Evolutionary conservation across 2,888 invertebrate species (phyloP).

Genomic region (Heteromyza rotundicornis): DNA sequence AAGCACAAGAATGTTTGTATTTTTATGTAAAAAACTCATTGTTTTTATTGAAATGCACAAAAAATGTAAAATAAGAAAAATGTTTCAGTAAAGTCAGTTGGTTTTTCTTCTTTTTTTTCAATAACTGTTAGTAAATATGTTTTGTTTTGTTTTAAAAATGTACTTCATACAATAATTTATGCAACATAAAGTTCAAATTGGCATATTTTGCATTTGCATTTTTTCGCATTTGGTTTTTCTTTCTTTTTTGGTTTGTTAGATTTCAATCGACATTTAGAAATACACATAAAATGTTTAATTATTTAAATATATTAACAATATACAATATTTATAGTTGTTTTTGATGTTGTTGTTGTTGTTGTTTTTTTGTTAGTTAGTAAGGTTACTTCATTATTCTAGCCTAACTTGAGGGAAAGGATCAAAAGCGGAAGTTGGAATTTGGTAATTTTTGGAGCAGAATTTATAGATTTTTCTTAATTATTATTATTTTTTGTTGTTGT

Average conservation of each 20-base stretch:
- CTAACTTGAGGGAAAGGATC: conserved; percentile 33
- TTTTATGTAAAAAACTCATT: conserved; percentile 30
- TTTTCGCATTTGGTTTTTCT: conserved; percentile 6
- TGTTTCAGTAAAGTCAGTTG: conserved; percentile 5
- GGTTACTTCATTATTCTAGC: conserved; percentile 52
- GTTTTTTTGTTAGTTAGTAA: not conserved
- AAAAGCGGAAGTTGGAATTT: conserved; percentile 19
- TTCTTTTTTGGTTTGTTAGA: conserved; percentile 2
- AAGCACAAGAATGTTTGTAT: conserved; percentile 26
- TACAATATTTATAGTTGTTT: conserved; percentile 22
- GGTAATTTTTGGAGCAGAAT: not conserved
- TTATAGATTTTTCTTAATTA: too few relatives aligned
- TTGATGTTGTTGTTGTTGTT: conserved; percentile 8
- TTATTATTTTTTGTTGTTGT: too few relatives aligned
- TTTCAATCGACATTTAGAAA: conserved; percentile 28
- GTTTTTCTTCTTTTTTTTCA: not conserved
- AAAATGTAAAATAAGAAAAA: conserved; percentile 6
- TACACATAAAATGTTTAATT: conserved; percentile 21
- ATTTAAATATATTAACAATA: conserved; percentile 20
- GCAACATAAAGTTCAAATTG: not conserved
- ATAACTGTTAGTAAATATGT: conserved; percentile 9
- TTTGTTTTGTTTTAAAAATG: not conserved
- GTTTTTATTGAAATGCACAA: conserved; percentile 28
- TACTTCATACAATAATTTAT: not conserved
- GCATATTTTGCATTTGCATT: conserved; percentile 6